Evolutionary conservation across 2,888 invertebrate species (phyloP), one percentile per base, ranked within the genome.

Genomic region (Branchellion lobata): DNA sequence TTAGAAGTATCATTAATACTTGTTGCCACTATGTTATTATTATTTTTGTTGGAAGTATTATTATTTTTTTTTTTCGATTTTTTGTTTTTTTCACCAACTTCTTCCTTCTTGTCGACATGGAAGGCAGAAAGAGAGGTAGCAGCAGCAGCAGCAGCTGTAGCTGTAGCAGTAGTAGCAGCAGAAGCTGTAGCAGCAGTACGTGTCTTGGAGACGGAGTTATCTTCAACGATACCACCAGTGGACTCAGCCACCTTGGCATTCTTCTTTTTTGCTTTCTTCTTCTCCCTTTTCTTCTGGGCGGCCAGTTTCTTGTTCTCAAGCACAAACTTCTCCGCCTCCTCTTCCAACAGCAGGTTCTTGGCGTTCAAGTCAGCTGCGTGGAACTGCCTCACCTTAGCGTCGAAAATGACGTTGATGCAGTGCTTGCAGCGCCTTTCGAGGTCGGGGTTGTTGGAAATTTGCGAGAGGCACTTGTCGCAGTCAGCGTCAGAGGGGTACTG

Each of bases 401-500:
- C 93, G 81, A 95, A 91, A 83, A 99, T 96, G 79, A 94, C 93
- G 84, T 95, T 94, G 85, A 95, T 94, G 88, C 98, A 97, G 86
- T 96, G 95, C 84, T 94, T 92, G 87, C 96, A 96, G 87, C 94
- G 94, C 86, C 95, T 95, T 74, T 94, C 89, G 57, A 97, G 89
- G 84, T 96, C 95, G 89, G 96, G 95, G 88, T 96, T 96, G 84
- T 92, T 94, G 31, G 24, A 34, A 82, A 82, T 57, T 2, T 96
- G 95, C 79, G 93, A 91, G 84, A 96, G 93, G 88, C 93, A 96
- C 82, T 94, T 91, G 78, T 92, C 92, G 92, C 96, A 94, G 89
- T 96, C 96, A 86, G 94, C 94, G 87, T 99, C 99, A 81, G 96
- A 96, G 61, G 99, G 99, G 88, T 97, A 99, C 88, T 99, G 98